These are phyloP conservation scores for Sesamia nonagrioides DNA, from an alignment of 1,140 invertebrate species.

Conservation along the genomic window DNA sequence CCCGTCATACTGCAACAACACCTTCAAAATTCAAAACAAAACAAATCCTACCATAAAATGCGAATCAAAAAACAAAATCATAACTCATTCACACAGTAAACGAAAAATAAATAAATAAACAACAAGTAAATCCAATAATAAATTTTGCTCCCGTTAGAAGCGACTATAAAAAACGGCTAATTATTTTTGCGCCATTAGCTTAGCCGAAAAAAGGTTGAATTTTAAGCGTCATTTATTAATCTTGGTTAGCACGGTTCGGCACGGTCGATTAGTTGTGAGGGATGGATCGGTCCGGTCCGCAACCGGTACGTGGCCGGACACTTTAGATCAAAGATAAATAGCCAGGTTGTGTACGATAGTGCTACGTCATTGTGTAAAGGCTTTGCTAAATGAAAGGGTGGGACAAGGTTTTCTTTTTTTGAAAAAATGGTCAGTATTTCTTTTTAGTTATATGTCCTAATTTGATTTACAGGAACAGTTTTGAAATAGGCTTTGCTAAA, in stretches of 20 bases:
- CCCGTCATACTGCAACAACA: no score
- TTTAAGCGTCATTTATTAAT: constrained; percentile 83
- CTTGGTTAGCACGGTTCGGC: constrained; percentile 51
- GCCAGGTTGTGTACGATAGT: constrained; percentile 43
- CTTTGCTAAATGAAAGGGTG: constrained; percentile 15
- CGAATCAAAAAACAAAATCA: constrained; percentile 42
- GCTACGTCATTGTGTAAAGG: constrained; percentile 46
- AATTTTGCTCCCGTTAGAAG: constrained; percentile 60
- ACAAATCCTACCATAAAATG: constrained; percentile 14
- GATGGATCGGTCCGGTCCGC: constrained; percentile 60
- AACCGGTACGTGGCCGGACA: constrained; percentile 37
- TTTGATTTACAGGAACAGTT: no score
- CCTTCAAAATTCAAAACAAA: background rate
- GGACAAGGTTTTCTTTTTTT: background rate
- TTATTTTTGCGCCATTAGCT: constrained; percentile 77
- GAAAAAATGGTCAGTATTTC: background rate
- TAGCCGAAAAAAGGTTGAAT: constrained; percentile 80
- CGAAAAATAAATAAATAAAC: constrained; percentile 37
- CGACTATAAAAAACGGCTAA: constrained; percentile 74
- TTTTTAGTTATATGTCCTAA: background rate
- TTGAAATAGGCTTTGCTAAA: constrained; percentile 31
- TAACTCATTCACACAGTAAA: constrained; percentile 52
- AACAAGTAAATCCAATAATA: constrained; percentile 63
- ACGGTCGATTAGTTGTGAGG: constrained; percentile 73
- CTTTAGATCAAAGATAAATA: constrained; percentile 55